Evolutionary conservation across 2,113 vertebrate genomes (phyloP).

Genomic region (Poeciliopsis prolifica): DNA sequence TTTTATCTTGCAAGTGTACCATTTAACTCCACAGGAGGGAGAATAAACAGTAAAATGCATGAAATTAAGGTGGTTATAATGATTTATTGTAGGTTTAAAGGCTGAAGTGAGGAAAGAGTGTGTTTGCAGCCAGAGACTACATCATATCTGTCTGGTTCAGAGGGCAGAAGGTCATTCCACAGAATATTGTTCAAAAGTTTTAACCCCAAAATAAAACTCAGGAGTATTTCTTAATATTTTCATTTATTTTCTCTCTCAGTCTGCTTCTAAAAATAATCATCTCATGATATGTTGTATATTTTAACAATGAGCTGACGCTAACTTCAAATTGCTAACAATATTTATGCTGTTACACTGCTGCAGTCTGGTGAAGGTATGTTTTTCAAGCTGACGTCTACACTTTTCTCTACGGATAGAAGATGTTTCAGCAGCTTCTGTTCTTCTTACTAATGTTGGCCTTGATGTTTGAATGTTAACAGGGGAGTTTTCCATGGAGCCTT

Average conservation of each 20-base stretch:
- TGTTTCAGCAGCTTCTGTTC: slow-evolving; percentile 36
- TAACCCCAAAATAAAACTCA: slow-evolving; percentile 33
- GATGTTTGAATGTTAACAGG: slow-evolving; percentile 57
- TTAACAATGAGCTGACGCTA: neutral
- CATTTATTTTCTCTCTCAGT: slow-evolving; percentile 14
- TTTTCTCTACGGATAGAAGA: neutral
- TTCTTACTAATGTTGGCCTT: slow-evolving; percentile 51
- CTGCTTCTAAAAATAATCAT: slow-evolving; percentile 1
- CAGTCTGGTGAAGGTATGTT: neutral
- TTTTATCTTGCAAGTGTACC: slow-evolving; percentile 33
- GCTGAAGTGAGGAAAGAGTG: slow-evolving; percentile 23
- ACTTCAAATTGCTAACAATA: neutral
- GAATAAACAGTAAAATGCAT: slow-evolving; percentile 30
- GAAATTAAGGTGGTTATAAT: slow-evolving; percentile 47
- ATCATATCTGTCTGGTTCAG: slow-evolving; percentile 43
- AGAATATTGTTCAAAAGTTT: slow-evolving; percentile 50
- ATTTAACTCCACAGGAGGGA: slow-evolving; percentile 23
- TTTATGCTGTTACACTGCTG: neutral
- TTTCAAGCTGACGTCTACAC: slow-evolving; percentile 19
- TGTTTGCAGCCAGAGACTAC: slow-evolving; percentile 28
- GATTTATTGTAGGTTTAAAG: slow-evolving; percentile 51
- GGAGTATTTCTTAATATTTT: slow-evolving; percentile 23
- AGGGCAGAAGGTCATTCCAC: slow-evolving; percentile 51
- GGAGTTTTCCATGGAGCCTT: slow-evolving; percentile 50
- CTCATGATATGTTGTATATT: neutral